Conservation (phyloP, 2,113 vertebrate genomes). For the Tonatia bakeri region DNA sequence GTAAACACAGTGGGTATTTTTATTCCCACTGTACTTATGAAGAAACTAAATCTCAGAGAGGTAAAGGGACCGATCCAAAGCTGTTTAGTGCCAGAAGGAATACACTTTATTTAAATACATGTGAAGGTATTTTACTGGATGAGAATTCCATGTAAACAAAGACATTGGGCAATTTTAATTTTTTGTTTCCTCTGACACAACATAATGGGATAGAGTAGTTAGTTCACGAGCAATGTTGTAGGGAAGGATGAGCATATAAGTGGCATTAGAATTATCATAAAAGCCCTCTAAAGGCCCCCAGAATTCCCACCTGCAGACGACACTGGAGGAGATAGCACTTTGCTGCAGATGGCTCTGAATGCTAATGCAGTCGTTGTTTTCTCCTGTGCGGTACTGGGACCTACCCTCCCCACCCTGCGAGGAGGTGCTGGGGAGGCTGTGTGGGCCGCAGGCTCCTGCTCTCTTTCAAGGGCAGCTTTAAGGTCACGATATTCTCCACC, state of each 20-base stretch:
- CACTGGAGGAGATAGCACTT: not conserved
- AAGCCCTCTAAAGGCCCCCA: slow-evolving; percentile 28
- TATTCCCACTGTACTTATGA: not conserved
- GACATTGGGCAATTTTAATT: slow-evolving; percentile 21
- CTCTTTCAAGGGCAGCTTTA: slow-evolving; percentile 30
- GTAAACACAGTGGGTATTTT: not conserved
- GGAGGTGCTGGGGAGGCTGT: not conserved
- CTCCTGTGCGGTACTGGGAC: not conserved
- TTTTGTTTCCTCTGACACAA: slow-evolving; percentile 32
- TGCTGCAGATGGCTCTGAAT: slow-evolving; percentile 11
- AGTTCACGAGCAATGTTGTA: slow-evolving; percentile 18
- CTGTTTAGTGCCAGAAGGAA: not conserved
- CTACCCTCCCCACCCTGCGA: accelerated
- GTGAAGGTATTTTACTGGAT: slow-evolving; percentile 35
- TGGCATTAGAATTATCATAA: slow-evolving; percentile 48
- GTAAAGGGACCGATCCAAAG: not conserved
- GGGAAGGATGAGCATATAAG: slow-evolving; percentile 26
- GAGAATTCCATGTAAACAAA: slow-evolving; percentile 44
- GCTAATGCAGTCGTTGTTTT: slow-evolving; percentile 47
- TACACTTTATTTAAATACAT: slow-evolving; percentile 32
- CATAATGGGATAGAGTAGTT: slow-evolving; percentile 13
- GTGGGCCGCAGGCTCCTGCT: not conserved
- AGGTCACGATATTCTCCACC: slow-evolving; percentile 35
- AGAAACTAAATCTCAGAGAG: not conserved
- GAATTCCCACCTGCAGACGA: slow-evolving; percentile 16